These are phyloP conservation scores for Harpagoxenus sublaevis DNA, from an alignment of 2,888 invertebrate genomes.

Conservation along the genomic window DNA sequence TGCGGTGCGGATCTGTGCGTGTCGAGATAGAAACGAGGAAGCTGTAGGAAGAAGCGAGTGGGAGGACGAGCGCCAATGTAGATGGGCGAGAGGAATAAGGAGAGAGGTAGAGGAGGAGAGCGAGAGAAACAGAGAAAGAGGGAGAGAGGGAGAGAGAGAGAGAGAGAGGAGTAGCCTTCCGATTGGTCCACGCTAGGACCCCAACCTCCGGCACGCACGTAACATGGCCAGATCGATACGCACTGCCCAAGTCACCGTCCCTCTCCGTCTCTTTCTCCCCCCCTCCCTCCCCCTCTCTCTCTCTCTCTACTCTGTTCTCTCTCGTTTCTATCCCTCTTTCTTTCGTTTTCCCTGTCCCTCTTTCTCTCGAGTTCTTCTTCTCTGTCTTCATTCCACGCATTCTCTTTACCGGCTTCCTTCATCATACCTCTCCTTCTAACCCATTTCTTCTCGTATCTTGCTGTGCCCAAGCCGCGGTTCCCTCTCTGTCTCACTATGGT, in stretches of 20 bases:
- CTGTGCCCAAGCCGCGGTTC: neutral
- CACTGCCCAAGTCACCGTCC: slow-evolving; percentile 84
- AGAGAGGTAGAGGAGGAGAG: slow-evolving; percentile 64
- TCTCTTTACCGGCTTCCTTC: slow-evolving; percentile 30
- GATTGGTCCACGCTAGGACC: slow-evolving; percentile 85
- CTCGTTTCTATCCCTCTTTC: slow-evolving; percentile 31
- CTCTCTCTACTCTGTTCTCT: slow-evolving; percentile 35
- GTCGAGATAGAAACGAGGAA: slow-evolving; percentile 47
- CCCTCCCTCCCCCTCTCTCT: slow-evolving; percentile 20
- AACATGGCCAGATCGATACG: slow-evolving; percentile 86
- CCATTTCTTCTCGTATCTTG: slow-evolving; percentile 32
- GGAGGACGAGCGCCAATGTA: slow-evolving; percentile 34
- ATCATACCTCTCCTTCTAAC: slow-evolving; percentile 47
- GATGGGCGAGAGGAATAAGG: slow-evolving; percentile 49
- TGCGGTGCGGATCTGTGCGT: slow-evolving; percentile 40
- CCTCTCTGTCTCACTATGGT: slow-evolving; percentile 17
- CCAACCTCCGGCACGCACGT: slow-evolving; percentile 85
- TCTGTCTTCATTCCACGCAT: slow-evolving; percentile 29
- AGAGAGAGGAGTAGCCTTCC: slow-evolving; percentile 83
- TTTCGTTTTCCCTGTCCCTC: slow-evolving; percentile 23
- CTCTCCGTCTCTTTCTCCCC: slow-evolving; percentile 59
- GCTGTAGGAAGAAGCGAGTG: slow-evolving; percentile 55
- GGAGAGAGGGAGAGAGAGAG: slow-evolving; percentile 75
- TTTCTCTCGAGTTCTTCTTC: slow-evolving; percentile 9
- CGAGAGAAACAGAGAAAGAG: slow-evolving; percentile 67